phyloP scores from a whole-genome alignment of 2,888 invertebrate species.

The Lutraria lutraria region DNA sequence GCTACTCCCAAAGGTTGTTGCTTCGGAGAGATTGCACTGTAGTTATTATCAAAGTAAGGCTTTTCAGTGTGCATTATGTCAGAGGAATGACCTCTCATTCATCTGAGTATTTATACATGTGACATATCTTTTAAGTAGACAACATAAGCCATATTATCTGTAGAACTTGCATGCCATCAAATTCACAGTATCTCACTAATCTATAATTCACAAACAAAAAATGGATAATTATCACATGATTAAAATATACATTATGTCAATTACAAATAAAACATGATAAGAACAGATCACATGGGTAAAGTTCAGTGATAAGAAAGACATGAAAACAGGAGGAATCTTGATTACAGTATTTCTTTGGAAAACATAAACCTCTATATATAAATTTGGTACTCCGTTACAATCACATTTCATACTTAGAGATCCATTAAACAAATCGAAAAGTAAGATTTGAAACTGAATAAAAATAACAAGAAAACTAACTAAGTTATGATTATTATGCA shows the following conservation, averaged over 20 bases:
- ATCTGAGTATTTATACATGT: no score
- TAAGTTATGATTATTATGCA: constrained; percentile 3
- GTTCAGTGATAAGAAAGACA: constrained; percentile 12
- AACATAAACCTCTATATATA: neutral
- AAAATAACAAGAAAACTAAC: neutral
- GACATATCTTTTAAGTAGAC: no score
- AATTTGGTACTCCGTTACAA: neutral
- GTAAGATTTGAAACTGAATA: neutral
- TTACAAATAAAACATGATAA: neutral
- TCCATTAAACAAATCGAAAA: neutral
- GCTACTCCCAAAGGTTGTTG: no score
- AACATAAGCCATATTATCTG: no score
- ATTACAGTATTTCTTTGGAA: neutral
- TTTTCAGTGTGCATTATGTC: no score
- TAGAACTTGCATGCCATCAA: no score
- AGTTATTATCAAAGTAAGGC: no score
- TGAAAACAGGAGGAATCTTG: neutral
- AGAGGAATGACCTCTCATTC: no score
- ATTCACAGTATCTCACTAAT: no score
- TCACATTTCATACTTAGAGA: neutral
- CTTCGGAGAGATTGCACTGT: no score
- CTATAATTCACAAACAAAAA: neutral
- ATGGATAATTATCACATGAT: constrained; percentile 14
- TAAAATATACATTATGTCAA: neutral
- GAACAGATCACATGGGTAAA: neutral